Evolutionary conservation across 2,113 vertebrate genomes (phyloP).

Genomic region (Phainopepla nitens): DNA sequence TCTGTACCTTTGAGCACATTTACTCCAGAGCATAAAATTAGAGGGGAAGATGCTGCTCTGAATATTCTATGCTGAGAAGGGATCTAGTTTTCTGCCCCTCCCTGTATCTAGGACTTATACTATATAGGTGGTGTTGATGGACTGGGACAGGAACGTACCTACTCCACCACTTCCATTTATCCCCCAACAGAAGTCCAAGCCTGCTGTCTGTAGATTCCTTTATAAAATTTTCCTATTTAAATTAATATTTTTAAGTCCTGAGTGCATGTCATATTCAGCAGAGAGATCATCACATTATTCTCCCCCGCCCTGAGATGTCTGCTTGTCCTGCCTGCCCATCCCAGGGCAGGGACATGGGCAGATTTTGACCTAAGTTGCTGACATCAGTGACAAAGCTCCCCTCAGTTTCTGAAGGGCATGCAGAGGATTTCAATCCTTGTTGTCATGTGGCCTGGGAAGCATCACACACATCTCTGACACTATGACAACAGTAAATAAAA

Average conservation of each 20-base stretch:
- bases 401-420: neutral
- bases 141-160: neutral
- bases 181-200: neutral
- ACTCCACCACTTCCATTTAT: neutral
- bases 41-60: neutral
- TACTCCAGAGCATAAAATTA: neutral
- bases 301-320: neutral
- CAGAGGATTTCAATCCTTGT: neutral
- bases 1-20: neutral
- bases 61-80: rapidly evolving
- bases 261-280: neutral
- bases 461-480: neutral
- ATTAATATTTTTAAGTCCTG: neutral
- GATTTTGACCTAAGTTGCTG: neutral
- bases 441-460: neutral
- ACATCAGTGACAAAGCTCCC: rapidly evolving
- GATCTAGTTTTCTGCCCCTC: neutral
- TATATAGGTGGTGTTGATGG: neutral
- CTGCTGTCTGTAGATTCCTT: neutral
- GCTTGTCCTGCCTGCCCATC: neutral
- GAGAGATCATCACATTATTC: neutral
- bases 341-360: neutral
- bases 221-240: neutral
- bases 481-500: neutral
- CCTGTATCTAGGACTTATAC: neutral